Evolutionary conservation across 2,888 invertebrate species (phyloP).

Genomic region (Acholoe squamosa): DNA sequence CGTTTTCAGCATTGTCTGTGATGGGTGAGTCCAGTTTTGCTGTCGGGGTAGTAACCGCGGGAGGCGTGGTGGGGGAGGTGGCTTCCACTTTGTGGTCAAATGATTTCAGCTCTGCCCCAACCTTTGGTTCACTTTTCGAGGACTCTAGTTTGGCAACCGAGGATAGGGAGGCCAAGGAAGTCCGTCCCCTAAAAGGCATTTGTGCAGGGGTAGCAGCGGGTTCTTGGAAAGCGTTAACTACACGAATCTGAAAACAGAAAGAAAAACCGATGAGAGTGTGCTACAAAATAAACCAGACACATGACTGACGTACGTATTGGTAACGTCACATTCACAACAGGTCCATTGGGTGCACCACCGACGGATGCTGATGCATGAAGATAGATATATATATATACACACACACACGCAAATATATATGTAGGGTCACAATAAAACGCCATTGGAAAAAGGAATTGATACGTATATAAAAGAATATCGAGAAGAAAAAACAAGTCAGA

Average conservation of each 20-base stretch:
- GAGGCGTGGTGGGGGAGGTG: constrained; percentile 45
- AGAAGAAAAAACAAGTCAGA: constrained; percentile 51
- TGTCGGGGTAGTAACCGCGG: constrained; percentile 50
- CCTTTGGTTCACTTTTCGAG: constrained; percentile 65
- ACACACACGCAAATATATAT: constrained; percentile 14
- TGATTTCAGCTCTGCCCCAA: constrained; percentile 60
- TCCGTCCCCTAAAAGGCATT: constrained; percentile 67
- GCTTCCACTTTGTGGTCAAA: constrained; percentile 56
- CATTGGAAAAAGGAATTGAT: constrained; percentile 33
- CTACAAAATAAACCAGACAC: constrained; percentile 37
- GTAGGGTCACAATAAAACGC: constrained; percentile 33
- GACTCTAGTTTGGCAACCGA: constrained; percentile 67
- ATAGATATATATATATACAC: constrained; percentile 21
- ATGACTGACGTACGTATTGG: constrained; percentile 29
- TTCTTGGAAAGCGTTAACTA: constrained; percentile 98
- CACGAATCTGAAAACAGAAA: constrained; percentile 93
- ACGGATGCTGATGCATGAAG: not conserved
- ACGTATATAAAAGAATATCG: not conserved
- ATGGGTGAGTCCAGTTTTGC: constrained; percentile 59
- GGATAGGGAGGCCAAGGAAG: constrained; percentile 69
- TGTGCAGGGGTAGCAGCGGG: constrained; percentile 69
- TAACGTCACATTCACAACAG: constrained; percentile 44
- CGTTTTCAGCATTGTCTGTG: constrained; percentile 61
- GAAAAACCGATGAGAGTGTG: constrained; percentile 65
- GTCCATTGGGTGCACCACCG: constrained; percentile 36